Base-by-base conservation (phyloP, 2,888 invertebrate genomes). In the Callyntrura sp. region DNA sequence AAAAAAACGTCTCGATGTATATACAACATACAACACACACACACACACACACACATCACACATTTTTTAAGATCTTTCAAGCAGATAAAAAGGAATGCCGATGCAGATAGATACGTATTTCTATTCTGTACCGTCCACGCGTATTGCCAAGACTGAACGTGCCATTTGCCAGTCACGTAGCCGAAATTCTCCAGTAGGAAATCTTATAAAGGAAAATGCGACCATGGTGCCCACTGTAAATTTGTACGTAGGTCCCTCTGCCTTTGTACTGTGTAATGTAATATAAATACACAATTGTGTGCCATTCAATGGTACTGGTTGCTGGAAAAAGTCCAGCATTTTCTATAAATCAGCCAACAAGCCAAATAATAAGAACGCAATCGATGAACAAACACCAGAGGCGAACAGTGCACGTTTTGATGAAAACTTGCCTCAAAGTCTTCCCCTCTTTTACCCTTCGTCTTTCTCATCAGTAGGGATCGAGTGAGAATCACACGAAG, bases 251-350 rank as follows among this genome's bases (percentile, higher is more conserved):
- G 3, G 6, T 35, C 2, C 35, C 2, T 4, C 6, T 35, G 2
- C 35, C 35, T 35, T 35, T 35, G 35, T 35, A 35, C 35, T 35
- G 3, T 35, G 35, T 35, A 35, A 2, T 35, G 3, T 6, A 35
- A 35, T 35, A 35, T 35, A 35, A n/a, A 35, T 35, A 82, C 57
- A 82, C 82, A 82, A 65, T 82, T 76, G 20, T 8, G n/a, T 28
- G 57, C 8, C 8, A 0, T 60, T 55, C 20, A 78, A n/a, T n/a
- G n/a, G 28, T n/a, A 79, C 86, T 57, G 82, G 88, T 73, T 82
- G 88, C 88, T 88, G 88, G 88, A 88, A 88, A 78, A 62, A 48
- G 88, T 88, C 88, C 88, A 88, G 79, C 57, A 60, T 76, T 78
- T 79, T 48, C 83, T 73, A 82, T 17, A 82, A 55, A 83, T 83